Percentiles rank a stretch among this genome's conserved stretches.
Conservation (phyloP, 2,113 vertebrate species). For the Rhinogobius similis region DNA sequence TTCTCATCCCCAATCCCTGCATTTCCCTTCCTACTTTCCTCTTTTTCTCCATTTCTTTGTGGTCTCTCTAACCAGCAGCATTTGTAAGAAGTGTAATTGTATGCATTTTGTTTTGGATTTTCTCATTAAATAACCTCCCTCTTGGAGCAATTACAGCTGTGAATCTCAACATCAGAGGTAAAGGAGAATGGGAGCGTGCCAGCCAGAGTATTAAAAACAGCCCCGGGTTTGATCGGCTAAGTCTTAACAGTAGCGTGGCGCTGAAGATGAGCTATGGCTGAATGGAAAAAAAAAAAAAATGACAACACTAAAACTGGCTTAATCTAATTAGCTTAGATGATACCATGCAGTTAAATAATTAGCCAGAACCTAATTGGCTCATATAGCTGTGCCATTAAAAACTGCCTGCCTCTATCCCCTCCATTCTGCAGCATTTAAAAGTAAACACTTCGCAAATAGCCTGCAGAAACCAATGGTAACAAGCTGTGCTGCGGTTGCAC, state of each 20-base stretch:
- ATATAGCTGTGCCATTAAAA: constrained; percentile 41
- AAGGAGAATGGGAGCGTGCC: constrained; percentile 40
- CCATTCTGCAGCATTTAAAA: constrained; percentile 50
- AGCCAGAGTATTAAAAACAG: constrained; percentile 32
- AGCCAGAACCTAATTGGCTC: constrained; percentile 53
- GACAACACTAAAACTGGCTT: constrained; percentile 50
- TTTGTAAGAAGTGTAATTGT: constrained; percentile 52
- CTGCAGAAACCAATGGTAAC: constrained; percentile 33
- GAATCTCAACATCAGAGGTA: constrained; percentile 43
- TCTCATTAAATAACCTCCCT: constrained; percentile 2
- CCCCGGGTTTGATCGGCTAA: constrained; percentile 50
- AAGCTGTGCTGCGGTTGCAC: constrained; percentile 30
- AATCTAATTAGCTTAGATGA: constrained; percentile 59
- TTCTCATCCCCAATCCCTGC: constrained; percentile 42
- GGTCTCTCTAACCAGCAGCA: not conserved
- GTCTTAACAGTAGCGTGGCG: constrained; percentile 29
- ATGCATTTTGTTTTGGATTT: constrained; percentile 23
- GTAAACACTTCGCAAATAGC: constrained; percentile 54
- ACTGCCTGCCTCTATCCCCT: constrained; percentile 17
- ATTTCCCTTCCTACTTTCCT: constrained; percentile 24
- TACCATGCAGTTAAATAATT: constrained; percentile 66
- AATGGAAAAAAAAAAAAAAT: constrained; percentile 29
- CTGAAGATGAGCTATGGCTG: constrained; percentile 38
- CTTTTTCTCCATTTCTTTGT: constrained; percentile 9
- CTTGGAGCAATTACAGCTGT: constrained; percentile 11